Base-by-base conservation (phyloP, 2,888 invertebrate genomes). In the Dolichopus griseipennis region DNA sequence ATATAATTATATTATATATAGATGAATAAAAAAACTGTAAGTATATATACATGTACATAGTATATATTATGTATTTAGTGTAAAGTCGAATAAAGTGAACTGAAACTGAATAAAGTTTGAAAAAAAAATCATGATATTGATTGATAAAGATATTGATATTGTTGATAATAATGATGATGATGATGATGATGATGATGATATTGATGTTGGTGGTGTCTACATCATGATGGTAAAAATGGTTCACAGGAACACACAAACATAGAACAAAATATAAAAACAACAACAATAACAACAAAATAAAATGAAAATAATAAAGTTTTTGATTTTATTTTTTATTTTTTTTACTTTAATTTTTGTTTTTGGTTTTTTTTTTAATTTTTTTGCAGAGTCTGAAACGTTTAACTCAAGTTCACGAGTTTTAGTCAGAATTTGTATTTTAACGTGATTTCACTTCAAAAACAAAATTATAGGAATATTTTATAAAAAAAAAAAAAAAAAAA, bases 361-460 rank as follows among this genome's bases (percentile, higher is more conserved):
- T 41, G 3, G 9, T 15, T 52, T 52, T 43, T 43, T 10, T 37
- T 37, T 37, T 37, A 8, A 8, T 6, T 10, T 37, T 8, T 52
- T 52, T 52, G 15, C n/a, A n/a, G 12, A 41, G 52, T 52, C 52
- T 52, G 52, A 52, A 52, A 52, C 52, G 52, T 52, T 52, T 52
- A 52, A 52, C 52, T 52, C 52, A 52, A 52, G 52, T 52, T 52
- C 52, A 52, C 52, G 52, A 52, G 52, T 63, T 62, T 63, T 63
- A 63, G 63, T 63, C 63, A 63, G 27, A 63, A 63, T 27, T 63
- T 63, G 63, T 63, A 33, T 63, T 12, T 33, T 63, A 12, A 63
- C 63, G 63, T 27, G 63, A 63, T 63, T 52, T 52, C 18, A 52
- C 52, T 52, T 52, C 52, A 52, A 52, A 37, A 37, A 37, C 27